Evolutionary conservation across 37 sponge, comb jelly and placozoan genomes (phyloP).

Genomic region (Theonella swinhoei): DNA sequence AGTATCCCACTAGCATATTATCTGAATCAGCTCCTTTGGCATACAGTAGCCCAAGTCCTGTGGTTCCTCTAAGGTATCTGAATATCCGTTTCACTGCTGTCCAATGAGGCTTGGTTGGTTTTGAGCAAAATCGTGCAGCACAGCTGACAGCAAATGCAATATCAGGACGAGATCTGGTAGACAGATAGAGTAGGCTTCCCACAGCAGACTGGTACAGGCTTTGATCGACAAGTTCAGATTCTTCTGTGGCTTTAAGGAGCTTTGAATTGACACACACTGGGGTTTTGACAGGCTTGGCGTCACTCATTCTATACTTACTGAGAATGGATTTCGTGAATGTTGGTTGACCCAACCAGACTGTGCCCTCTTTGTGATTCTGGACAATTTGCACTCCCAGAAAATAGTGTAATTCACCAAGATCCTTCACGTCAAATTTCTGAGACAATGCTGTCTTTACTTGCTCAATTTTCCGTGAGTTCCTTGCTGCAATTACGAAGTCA

Average conservation of each 20-base stretch:
- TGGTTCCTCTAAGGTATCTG: conserved; percentile 48
- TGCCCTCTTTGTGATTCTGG: conserved; percentile 19
- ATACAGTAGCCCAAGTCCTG: conserved; percentile 20
- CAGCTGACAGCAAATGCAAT: conserved; percentile 6
- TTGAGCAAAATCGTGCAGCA: conserved; percentile 40
- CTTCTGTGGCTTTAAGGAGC: conserved; percentile 17
- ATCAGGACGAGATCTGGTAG: conserved; percentile 17
- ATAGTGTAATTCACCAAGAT: conserved; percentile 29
- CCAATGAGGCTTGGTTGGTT: conserved; percentile 48
- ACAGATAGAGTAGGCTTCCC: conserved; percentile 25
- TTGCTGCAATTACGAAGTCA: conserved; percentile 3
- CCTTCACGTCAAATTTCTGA: conserved; percentile 31
- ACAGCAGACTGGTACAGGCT: too few species aligned
- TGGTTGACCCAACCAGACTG: conserved; percentile 48
- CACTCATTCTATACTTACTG: conserved; percentile 9
- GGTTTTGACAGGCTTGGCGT: conserved; percentile 14
- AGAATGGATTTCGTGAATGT: conserved; percentile 23
- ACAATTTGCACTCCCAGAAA: conserved; percentile 39
- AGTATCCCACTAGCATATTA: conserved; percentile 1
- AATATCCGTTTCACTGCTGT: conserved; percentile 52
- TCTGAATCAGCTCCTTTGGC: neutral
- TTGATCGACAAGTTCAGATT: conserved; percentile 15
- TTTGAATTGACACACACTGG: neutral
- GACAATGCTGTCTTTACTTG: neutral
- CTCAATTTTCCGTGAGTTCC: conserved; percentile 3